These are phyloP conservation scores for Mallotus villosus DNA, from an alignment of 2,797 vertebrate species.

Conservation along the genomic window DNA sequence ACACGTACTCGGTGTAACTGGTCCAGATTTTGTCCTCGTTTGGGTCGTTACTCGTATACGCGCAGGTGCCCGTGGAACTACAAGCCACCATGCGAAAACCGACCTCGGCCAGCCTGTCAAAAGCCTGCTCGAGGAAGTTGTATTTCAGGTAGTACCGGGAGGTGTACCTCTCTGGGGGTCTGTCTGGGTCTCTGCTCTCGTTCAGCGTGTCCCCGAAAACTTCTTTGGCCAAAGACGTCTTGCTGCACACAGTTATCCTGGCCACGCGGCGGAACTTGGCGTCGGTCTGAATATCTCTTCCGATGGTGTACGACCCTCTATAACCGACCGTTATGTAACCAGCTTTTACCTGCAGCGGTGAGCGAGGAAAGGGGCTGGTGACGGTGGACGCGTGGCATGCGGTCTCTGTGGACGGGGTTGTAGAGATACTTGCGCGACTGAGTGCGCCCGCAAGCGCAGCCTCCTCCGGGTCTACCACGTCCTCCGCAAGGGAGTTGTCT, in stretches of 20 bases:
- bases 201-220: slow-evolving; percentile 93
- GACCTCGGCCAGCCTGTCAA: slow-evolving; percentile 84
- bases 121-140: slow-evolving; percentile 93
- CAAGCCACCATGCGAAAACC: slow-evolving; percentile 93
- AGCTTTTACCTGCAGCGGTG: slow-evolving; percentile 49
- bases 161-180: slow-evolving; percentile 87
- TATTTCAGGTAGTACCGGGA: slow-evolving; percentile 92
- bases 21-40: slow-evolving; percentile 94
- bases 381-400: slow-evolving; percentile 17
- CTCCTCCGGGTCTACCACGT: slow-evolving; percentile 75
- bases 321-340: slow-evolving; percentile 91
- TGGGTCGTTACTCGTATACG: slow-evolving; percentile 83
- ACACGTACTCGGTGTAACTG: slow-evolving; percentile 95
- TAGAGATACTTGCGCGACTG: background rate
- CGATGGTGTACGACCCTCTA: slow-evolving; percentile 88
- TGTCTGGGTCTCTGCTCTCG: slow-evolving; percentile 90
- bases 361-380: slow-evolving; percentile 29
- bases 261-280: slow-evolving; percentile 90
- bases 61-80: slow-evolving; percentile 90
- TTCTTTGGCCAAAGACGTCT: slow-evolving; percentile 87
- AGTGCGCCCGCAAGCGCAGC: slow-evolving; percentile 62
- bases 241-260: slow-evolving; percentile 88
- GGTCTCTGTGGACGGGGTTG: slow-evolving; percentile 29
- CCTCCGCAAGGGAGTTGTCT: slow-evolving; percentile 70
- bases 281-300: slow-evolving; percentile 89